Percentiles rank a stretch among this genome's conserved stretches.
Conservation (phyloP, 2,888 invertebrate genomes). For the Anoplius nigerrimus region DNA sequence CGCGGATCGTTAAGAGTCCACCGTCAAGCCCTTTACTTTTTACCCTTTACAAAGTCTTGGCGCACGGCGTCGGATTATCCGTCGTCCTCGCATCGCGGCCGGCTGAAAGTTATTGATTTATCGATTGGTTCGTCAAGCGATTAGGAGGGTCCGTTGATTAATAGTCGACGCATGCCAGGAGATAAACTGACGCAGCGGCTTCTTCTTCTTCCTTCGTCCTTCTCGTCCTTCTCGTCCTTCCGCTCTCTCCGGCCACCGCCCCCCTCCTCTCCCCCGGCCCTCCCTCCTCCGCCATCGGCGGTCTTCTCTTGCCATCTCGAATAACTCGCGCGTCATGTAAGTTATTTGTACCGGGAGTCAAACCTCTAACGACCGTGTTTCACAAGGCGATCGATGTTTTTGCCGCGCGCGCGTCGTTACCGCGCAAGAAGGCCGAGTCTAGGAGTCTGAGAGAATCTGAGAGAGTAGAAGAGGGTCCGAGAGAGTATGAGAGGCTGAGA, state of each 20-base stretch:
- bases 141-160: constrained; percentile 67
- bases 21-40: constrained; percentile 41
- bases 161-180: constrained; percentile 62
- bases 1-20: background rate
- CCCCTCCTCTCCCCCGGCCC: constrained; percentile 25
- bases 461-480: too few relatives aligned
- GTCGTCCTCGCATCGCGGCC: constrained; percentile 41
- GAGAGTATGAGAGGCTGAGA: too few relatives aligned
- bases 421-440: background rate
- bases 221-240: constrained; percentile 46
- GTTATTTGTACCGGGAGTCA: constrained; percentile 58
- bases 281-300: constrained; percentile 13
- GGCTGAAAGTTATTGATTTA: constrained; percentile 66
- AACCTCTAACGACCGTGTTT: constrained; percentile 48
- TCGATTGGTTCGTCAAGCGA: constrained; percentile 62
- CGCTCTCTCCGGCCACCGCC: constrained; percentile 30
- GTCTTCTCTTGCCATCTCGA: constrained; percentile 28
- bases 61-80: constrained; percentile 30
- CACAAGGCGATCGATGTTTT: constrained; percentile 47
- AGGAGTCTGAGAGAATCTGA: background rate
- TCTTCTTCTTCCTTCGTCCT: constrained; percentile 52
- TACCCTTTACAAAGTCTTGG: constrained; percentile 17
- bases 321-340: constrained; percentile 54
- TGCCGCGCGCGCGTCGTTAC: constrained; percentile 10
- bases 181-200: constrained; percentile 55